These are phyloP conservation scores for Mustelus asterias DNA, from an alignment of 2,113 vertebrate species.

Conservation along the genomic window DNA sequence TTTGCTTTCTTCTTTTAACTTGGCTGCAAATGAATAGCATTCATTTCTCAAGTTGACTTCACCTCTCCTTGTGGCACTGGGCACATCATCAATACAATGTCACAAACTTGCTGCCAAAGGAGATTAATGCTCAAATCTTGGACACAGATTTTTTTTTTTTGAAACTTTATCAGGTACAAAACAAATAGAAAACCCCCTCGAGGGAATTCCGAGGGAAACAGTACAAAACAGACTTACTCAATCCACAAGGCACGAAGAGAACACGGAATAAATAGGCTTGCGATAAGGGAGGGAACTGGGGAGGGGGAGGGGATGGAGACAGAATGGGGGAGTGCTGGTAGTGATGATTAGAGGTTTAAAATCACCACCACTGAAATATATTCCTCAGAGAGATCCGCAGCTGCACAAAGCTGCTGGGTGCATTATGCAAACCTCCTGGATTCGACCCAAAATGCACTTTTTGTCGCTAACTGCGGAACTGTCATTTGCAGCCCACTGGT, in stretches of 20 bases:
- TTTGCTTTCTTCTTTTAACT: not conserved
- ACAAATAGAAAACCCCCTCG: not conserved
- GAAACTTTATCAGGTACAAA: not conserved
- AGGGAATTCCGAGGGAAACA: not conserved
- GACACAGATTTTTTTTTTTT: not conserved
- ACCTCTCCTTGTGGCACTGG: not conserved
- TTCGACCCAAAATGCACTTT: not conserved
- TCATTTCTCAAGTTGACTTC: conserved; percentile 1
- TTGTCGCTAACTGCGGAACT: not conserved
- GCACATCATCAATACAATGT: not conserved
- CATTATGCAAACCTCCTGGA: not conserved
- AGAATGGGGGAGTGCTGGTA: not conserved
- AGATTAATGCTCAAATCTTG: not conserved
- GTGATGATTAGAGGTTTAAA: not conserved
- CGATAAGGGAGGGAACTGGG: not conserved
- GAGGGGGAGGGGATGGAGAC: not conserved
- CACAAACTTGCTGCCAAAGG: not conserved
- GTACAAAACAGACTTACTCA: not conserved
- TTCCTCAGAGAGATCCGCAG: not conserved
- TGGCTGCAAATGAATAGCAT: not conserved
- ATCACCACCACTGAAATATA: not conserved
- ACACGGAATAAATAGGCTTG: not conserved
- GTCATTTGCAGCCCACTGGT: not conserved
- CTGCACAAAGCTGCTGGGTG: not conserved
- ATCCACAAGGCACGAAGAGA: not conserved